Percentiles rank a stretch among this genome's conserved stretches.
Evolutionary conservation across 2,797 vertebrate genomes (phyloP).

Genomic region (Catostomus latipinnis): DNA sequence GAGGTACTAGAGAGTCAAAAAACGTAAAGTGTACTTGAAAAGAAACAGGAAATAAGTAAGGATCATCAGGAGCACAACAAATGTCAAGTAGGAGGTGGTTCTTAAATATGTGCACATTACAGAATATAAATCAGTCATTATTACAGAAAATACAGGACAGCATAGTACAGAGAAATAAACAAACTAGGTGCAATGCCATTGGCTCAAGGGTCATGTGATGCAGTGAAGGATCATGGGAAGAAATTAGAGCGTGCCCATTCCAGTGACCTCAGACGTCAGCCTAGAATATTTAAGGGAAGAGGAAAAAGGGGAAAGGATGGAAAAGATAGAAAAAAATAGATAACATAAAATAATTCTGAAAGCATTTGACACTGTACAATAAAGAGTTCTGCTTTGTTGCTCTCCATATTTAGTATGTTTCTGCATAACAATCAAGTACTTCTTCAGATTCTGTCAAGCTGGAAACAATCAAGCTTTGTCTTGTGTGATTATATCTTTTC

Average conservation of each 20-base stretch:
- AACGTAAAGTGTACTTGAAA: slow-evolving; percentile 66
- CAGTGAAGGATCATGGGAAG: slow-evolving; percentile 79
- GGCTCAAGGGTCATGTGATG: slow-evolving; percentile 84
- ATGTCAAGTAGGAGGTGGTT: slow-evolving; percentile 65
- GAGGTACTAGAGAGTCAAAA: slow-evolving; percentile 73
- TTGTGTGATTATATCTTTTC: slow-evolving; percentile 22
- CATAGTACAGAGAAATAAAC: slow-evolving; percentile 77
- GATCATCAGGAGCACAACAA: slow-evolving; percentile 63
- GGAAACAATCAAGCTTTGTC: slow-evolving; percentile 38
- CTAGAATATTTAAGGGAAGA: slow-evolving; percentile 82
- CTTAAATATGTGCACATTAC: slow-evolving; percentile 63
- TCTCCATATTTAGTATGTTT: slow-evolving; percentile 36
- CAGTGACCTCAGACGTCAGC: slow-evolving; percentile 99
- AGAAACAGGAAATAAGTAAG: slow-evolving; percentile 54
- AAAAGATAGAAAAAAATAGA: slow-evolving; percentile 71
- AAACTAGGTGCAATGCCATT: slow-evolving; percentile 80
- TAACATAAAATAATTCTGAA: slow-evolving; percentile 74
- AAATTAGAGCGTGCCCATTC: slow-evolving; percentile 94
- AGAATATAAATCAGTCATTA: slow-evolving; percentile 62
- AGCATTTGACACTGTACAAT: slow-evolving; percentile 65
- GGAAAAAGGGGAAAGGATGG: slow-evolving; percentile 57
- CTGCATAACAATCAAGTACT: slow-evolving; percentile 46
- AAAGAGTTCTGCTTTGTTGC: slow-evolving; percentile 53
- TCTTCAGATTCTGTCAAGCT: slow-evolving; percentile 42
- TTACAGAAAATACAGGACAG: slow-evolving; percentile 75